phyloP scores from a whole-genome alignment of 2,888 invertebrate species.

The Tenodera sinensis region DNA sequence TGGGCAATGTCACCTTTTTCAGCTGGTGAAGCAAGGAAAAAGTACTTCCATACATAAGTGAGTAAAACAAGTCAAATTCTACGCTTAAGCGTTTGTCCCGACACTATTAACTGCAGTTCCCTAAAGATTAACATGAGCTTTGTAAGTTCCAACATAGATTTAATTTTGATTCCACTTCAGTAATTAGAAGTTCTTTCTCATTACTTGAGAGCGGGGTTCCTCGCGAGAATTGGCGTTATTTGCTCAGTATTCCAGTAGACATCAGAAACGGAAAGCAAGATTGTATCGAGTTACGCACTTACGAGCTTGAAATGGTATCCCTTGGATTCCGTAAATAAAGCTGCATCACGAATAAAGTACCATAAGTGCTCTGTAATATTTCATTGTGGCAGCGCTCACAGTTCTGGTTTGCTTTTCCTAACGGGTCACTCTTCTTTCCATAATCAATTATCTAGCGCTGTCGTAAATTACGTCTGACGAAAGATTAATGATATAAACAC shows the following conservation, averaged over 20 bases:
- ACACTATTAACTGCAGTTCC: no score
- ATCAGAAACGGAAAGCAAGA: neutral
- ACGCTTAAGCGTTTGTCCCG: no score
- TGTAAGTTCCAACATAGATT: no score
- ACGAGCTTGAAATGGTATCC: neutral
- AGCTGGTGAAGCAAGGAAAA: no score
- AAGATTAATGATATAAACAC: neutral
- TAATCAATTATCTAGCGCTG: neutral
- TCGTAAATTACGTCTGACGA: neutral
- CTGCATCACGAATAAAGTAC: neutral
- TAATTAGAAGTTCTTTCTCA: neutral
- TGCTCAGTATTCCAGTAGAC: neutral
- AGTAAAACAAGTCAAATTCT: no score
- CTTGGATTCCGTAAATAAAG: neutral
- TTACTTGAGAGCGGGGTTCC: neutral
- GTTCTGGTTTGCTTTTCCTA: neutral
- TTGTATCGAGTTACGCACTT: neutral
- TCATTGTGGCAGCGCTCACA: neutral
- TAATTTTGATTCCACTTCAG: no score
- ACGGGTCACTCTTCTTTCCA: neutral
- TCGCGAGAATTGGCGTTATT: neutral
- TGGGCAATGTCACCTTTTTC: no score
- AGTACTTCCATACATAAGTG: no score
- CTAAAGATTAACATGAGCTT: no score
- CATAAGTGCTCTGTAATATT: neutral